These are phyloP conservation scores for Corapipo altera DNA, from an alignment of 2,113 vertebrate genomes.

Conservation along the genomic window DNA sequence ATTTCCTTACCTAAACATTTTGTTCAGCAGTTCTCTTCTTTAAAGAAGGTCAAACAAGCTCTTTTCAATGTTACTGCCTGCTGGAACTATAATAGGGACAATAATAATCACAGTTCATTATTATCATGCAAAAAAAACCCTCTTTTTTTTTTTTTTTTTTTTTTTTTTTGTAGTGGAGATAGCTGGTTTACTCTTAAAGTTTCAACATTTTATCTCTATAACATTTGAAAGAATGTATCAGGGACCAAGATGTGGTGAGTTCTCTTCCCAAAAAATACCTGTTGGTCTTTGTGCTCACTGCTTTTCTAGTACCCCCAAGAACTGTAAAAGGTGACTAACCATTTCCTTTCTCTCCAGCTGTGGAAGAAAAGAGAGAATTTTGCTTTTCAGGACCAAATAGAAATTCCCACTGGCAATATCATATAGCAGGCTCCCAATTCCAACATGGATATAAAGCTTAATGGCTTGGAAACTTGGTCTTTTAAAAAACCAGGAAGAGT, in stretches of 20 bases:
- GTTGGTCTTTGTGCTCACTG: neutral
- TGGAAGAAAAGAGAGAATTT: neutral
- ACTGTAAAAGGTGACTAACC: neutral
- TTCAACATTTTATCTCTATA: neutral
- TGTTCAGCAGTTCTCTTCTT: conserved; percentile 2
- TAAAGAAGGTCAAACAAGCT: conserved; percentile 37
- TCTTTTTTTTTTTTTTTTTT: neutral
- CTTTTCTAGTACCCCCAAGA: neutral
- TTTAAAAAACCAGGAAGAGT: neutral
- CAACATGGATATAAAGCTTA: neutral
- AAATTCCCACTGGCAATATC: neutral
- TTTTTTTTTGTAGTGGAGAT: neutral
- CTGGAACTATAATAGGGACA: neutral
- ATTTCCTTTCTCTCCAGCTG: neutral
- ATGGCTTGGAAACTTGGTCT: neutral
- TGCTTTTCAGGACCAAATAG: neutral
- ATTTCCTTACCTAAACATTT: conserved; percentile 38
- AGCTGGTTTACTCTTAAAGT: neutral
- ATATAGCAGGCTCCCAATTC: neutral
- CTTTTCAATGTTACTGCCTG: neutral
- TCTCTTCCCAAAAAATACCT: neutral
- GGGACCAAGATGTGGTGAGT: neutral
- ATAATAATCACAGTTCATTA: neutral
- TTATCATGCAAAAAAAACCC: neutral
- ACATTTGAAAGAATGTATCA: neutral